Percentiles rank a stretch among this genome's conserved stretches.
These are phyloP conservation scores for Halcyon smyrnensis DNA, from an alignment of 2,797 vertebrate genomes.

Conservation along the genomic window DNA sequence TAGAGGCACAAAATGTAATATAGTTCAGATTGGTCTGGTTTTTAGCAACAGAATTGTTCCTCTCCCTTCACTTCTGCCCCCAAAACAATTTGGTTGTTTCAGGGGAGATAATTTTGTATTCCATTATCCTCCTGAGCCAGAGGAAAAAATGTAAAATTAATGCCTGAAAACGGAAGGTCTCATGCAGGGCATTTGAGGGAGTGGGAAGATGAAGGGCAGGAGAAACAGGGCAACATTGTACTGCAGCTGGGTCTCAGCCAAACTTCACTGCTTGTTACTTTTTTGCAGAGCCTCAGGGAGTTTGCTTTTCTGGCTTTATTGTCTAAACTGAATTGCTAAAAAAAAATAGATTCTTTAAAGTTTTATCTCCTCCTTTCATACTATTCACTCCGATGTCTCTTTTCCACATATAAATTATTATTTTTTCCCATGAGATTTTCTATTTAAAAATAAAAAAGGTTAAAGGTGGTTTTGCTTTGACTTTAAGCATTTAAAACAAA, in stretches of 20 bases:
- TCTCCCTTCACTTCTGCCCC: slow-evolving; percentile 46
- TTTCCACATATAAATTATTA: not conserved
- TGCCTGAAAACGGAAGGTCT: slow-evolving; percentile 69
- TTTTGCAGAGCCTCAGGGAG: slow-evolving; percentile 57
- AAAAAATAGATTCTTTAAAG: slow-evolving; percentile 45
- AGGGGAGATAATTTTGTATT: slow-evolving; percentile 71
- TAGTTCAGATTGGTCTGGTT: not conserved
- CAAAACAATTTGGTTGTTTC: slow-evolving; percentile 69
- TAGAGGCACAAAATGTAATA: slow-evolving; percentile 23
- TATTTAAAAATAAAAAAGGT: not conserved
- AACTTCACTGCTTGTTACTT: slow-evolving; percentile 53
- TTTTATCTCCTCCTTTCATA: slow-evolving; percentile 55
- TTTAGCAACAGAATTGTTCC: not conserved
- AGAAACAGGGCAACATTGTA: slow-evolving; percentile 66
- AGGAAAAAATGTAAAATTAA: slow-evolving; percentile 65
- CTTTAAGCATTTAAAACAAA: not conserved
- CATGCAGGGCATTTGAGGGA: slow-evolving; percentile 60
- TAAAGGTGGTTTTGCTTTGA: slow-evolving; percentile 5
- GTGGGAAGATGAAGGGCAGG: slow-evolving; percentile 44
- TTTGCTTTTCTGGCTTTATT: slow-evolving; percentile 70
- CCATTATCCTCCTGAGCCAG: slow-evolving; percentile 57
- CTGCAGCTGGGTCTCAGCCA: slow-evolving; percentile 62
- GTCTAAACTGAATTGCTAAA: slow-evolving; percentile 28
- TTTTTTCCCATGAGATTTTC: not conserved
- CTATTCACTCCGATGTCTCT: slow-evolving; percentile 35